Conservation (phyloP, 2,888 invertebrate genomes). For the Molanna angustata region DNA sequence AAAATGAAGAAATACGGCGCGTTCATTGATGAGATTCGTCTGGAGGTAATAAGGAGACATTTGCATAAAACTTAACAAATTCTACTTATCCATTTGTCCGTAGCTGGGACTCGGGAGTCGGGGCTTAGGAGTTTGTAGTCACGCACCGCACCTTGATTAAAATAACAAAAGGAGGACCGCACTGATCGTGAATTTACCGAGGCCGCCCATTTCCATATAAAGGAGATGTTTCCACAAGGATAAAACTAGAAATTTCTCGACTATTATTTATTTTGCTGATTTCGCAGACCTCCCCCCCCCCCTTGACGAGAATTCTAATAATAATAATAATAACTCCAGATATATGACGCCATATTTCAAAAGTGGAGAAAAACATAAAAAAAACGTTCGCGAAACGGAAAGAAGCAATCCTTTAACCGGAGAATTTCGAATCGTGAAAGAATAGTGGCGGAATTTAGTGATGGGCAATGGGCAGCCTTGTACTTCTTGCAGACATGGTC, state of each 20-base stretch:
- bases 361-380: slow-evolving; percentile 1
- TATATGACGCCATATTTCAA: slow-evolving; percentile 3
- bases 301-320: neutral
- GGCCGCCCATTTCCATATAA: neutral
- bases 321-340: slow-evolving; percentile 2
- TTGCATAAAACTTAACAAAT: neutral
- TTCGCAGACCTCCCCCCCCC: neutral
- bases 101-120: no score
- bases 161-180: neutral
- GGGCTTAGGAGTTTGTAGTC: no score
- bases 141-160: neutral
- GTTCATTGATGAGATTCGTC: no score
- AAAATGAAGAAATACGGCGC: no score
- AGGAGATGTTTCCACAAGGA: neutral
- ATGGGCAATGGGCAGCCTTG: no score
- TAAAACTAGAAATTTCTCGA: neutral
- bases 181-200: neutral
- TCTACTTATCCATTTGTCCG: neutral
- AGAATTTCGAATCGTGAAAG: no score
- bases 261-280: slow-evolving; percentile 6
- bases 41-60: neutral
- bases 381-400: no score
- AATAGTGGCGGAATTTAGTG: no score
- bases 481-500: no score
- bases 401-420: no score